phyloP scores from a whole-genome alignment of 2,113 vertebrate genomes.

The Sylvicapra grimmia region DNA sequence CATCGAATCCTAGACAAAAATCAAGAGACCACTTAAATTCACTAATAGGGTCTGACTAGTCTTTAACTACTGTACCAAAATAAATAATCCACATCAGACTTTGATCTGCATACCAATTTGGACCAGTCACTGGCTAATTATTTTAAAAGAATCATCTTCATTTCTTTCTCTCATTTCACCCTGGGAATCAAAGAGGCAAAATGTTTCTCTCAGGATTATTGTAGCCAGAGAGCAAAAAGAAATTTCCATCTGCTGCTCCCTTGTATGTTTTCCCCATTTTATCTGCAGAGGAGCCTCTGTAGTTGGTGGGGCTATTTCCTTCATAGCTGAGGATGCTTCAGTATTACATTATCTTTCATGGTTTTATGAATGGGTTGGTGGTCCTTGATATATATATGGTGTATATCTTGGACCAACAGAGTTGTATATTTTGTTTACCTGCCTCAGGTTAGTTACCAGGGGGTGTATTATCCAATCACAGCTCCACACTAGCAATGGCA shows the following conservation, averaged over 20 bases:
- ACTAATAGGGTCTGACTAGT: neutral
- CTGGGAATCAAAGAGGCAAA: neutral
- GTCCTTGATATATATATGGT: neutral
- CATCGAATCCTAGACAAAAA: neutral
- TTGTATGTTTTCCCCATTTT: neutral
- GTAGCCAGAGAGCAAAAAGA: neutral
- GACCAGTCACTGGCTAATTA: neutral
- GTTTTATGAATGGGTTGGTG: neutral
- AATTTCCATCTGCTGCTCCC: neutral
- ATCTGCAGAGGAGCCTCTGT: neutral
- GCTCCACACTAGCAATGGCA: neutral
- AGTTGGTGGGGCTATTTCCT: no score
- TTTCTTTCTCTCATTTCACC: neutral
- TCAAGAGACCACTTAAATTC: neutral
- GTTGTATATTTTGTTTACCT: neutral
- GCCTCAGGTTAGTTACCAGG: neutral
- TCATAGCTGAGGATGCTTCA: neutral
- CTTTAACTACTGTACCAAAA: neutral
- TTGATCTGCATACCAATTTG: neutral
- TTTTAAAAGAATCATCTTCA: neutral
- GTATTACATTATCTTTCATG: neutral
- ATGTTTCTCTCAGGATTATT: neutral
- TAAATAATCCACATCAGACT: neutral
- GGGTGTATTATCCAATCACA: neutral
- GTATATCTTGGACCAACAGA: rapidly evolving